These are phyloP conservation scores for Spialia ferax DNA, from an alignment of 2,888 invertebrate genomes.

Conservation along the genomic window DNA sequence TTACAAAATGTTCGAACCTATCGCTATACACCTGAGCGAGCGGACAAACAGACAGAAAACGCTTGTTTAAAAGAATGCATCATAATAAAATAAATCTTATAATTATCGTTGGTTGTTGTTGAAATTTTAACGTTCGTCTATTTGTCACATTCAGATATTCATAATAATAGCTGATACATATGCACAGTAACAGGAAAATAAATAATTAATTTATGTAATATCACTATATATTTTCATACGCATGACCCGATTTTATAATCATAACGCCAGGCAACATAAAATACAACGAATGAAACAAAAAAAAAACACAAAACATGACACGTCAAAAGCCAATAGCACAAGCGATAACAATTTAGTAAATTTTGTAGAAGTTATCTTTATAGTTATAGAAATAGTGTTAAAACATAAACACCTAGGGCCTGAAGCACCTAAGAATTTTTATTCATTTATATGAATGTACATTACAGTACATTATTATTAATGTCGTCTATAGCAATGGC, in stretches of 20 bases:
- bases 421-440: no score
- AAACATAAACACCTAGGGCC: not conserved
- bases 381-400: not conserved
- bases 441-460: no score
- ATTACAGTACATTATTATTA: no score
- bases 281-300: constrained; percentile 43
- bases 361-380: not conserved
- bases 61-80: constrained; percentile 62
- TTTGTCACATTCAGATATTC: constrained; percentile 34
- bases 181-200: constrained; percentile 28
- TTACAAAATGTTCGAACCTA: constrained; percentile 73
- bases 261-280: constrained; percentile 46
- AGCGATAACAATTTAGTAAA: constrained; percentile 50
- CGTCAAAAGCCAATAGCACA: constrained; percentile 53
- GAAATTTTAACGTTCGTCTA: constrained; percentile 34
- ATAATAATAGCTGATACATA: constrained; percentile 23
- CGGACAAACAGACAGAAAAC: constrained; percentile 75
- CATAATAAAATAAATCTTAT: constrained; percentile 46
- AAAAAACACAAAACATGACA: constrained; percentile 28
- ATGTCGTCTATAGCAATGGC: no score
- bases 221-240: constrained; percentile 33
- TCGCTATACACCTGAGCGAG: constrained; percentile 78
- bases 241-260: constrained; percentile 40
- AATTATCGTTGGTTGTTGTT: constrained; percentile 34
- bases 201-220: constrained; percentile 27